Percentiles rank a stretch among this genome's conserved stretches.
These are phyloP conservation scores for Aleiodes alternator DNA, from an alignment of 2,888 invertebrate species.

Conservation along the genomic window DNA sequence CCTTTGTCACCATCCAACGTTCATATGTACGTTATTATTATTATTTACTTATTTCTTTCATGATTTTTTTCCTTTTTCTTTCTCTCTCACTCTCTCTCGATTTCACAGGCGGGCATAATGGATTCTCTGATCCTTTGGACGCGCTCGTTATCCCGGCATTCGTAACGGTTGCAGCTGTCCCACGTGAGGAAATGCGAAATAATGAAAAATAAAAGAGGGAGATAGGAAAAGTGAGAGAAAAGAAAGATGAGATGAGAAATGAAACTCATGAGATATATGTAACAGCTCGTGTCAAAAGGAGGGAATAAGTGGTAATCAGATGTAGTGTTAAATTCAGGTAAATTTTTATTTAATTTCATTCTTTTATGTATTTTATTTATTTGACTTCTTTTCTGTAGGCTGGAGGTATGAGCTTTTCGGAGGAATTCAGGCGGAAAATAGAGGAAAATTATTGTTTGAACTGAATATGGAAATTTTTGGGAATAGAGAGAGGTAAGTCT, in stretches of 20 bases:
- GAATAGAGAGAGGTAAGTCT: no score
- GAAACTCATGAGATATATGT: constrained; percentile 31
- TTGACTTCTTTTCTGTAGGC: neutral
- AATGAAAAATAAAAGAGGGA: constrained; percentile 53
- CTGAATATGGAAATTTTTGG: no score
- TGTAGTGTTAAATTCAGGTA: constrained; percentile 5
- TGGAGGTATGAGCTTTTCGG: neutral
- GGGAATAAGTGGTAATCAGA: constrained; percentile 14
- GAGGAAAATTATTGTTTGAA: no score
- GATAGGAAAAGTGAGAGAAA: constrained; percentile 40
- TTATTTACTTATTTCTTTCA: constrained; percentile 33
- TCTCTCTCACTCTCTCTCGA: constrained; percentile 61
- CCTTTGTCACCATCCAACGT: constrained; percentile 63
- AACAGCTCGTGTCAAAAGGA: constrained; percentile 29
- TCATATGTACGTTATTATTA: constrained; percentile 54
- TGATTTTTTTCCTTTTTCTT: constrained; percentile 55
- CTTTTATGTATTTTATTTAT: neutral
- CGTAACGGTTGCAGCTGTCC: constrained; percentile 72
- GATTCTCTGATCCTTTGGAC: constrained; percentile 73
- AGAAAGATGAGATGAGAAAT: constrained; percentile 45
- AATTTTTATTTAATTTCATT: constrained; percentile 6
- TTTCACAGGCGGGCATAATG: constrained; percentile 71
- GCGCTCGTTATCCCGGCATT: constrained; percentile 74
- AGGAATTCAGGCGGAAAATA: no score
- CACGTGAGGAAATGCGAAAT: constrained; percentile 57